Base-by-base conservation (phyloP, 2,888 invertebrate genomes). In the Strigamia crassipes region DNA sequence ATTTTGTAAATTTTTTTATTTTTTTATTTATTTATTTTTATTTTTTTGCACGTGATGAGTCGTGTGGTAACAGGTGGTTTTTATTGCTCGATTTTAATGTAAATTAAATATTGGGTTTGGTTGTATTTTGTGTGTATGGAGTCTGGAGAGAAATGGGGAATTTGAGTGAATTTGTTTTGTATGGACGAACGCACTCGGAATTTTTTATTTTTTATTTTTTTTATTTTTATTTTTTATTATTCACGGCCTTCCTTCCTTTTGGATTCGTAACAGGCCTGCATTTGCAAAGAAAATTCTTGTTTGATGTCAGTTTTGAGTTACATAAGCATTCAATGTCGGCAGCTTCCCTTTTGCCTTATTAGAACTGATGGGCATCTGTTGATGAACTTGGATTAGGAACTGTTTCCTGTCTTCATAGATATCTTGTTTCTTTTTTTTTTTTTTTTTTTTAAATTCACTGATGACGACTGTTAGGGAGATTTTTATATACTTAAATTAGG, bases 371-470 rank as follows among this genome's bases (percentile, higher is more conserved):
- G 61, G 61, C 23, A 23, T 66, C 61, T 66, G 61, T 66, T 66
- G 61, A 66, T 66, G 61, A 66, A 23, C 23, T 66, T 66, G 61
- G 61, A 66, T 66, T 66, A 66, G 61, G 61, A 66, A 66, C 61
- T 66, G 61, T 66, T 66, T 66, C 61, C 61, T 66, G 61, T 66
- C 61, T 21, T 21, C 23, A 23, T 23, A 21, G 61, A 23, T 66
- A 23, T 66, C 18, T 23, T 23, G 3, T 66, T 21, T 66, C 12
- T 51, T 51, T 51, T 51, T 51, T 51, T 18, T 51, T 51, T 51
- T 51, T 13, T n/a, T n/a, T 51, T 51, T 15, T 51, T 15, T 18
- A 18, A 13, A 18, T 51, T 13, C 4, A 51, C 12, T 10, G 51
- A n/a, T 51, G 13, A 13, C 51, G 12, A 27, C 27, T 3, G 18